phyloP scores from a whole-genome alignment of 2,888 invertebrate species.

The Tetramorium bicarinatum region DNA sequence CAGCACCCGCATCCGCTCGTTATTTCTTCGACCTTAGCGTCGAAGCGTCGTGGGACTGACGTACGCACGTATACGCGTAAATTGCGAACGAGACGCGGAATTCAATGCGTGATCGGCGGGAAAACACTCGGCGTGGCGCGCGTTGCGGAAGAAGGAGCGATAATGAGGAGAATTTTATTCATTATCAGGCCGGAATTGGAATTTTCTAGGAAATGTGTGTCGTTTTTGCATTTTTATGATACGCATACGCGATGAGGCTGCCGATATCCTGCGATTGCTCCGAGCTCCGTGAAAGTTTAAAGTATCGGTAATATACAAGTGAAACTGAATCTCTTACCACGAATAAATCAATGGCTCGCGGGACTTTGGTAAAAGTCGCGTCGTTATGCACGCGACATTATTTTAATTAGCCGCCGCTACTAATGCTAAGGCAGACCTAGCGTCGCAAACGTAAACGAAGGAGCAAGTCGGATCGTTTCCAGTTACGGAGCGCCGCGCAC shows the following conservation, averaged over 20 bases:
- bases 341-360: conserved; percentile 42
- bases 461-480: conserved; percentile 17
- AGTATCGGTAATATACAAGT: conserved; percentile 48
- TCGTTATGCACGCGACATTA: conserved; percentile 47
- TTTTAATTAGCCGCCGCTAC: conserved; percentile 48
- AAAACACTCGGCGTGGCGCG: background rate
- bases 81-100: background rate
- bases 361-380: conserved; percentile 48
- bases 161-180: conserved; percentile 36
- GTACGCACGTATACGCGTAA: conserved; percentile 15
- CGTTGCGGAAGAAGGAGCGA: background rate
- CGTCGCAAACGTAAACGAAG: conserved; percentile 15
- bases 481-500: conserved; percentile 30
- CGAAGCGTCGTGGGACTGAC: conserved; percentile 8
- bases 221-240: conserved; percentile 34
- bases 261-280: conserved; percentile 28
- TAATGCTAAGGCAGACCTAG: conserved; percentile 27
- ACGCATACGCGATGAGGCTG: conserved; percentile 31
- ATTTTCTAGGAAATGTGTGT: conserved; percentile 17
- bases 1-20: conserved; percentile 35
- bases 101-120: background rate
- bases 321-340: conserved; percentile 55
- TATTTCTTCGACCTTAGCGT: conserved; percentile 36
- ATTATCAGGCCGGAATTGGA: conserved; percentile 27
- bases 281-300: conserved; percentile 60